Percentiles rank a stretch among this genome's conserved stretches.
phyloP scores from a whole-genome alignment of 2,888 invertebrate genomes.

The Rotaria magnacalcarata region DNA sequence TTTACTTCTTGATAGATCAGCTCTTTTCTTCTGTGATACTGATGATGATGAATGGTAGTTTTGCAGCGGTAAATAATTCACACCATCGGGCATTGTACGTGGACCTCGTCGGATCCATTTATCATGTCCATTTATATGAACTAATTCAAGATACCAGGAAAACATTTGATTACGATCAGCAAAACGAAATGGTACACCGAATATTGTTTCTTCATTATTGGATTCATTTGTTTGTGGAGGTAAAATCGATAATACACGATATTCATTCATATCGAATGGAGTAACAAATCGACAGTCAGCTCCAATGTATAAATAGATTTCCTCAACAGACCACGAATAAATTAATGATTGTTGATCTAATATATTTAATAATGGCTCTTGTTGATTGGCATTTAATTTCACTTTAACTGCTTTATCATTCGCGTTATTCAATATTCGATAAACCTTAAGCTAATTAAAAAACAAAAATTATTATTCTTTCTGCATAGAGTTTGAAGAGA shows the following conservation, averaged over 20 bases:
- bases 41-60: not conserved
- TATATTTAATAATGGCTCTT: not conserved
- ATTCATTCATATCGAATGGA: conserved; percentile 22
- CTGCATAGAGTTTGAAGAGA: too few relatives aligned
- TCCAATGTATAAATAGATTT: not conserved
- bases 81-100: not conserved
- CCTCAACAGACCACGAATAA: not conserved
- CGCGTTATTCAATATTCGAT: not conserved
- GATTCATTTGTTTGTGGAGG: not conserved
- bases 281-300: not conserved
- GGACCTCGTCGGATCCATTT: not conserved
- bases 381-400: not conserved
- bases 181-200: not conserved
- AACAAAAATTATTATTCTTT: not conserved
- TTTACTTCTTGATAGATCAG: not conserved
- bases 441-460: not conserved
- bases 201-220: not conserved
- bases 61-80: conserved; percentile 3
- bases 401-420: not conserved
- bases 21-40: not conserved
- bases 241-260: not conserved
- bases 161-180: conserved; percentile 13
- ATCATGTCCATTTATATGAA: not conserved
- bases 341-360: not conserved
- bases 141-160: not conserved